Conservation (phyloP, 2,888 invertebrate genomes). For the Dasypogon diadema region DNA sequence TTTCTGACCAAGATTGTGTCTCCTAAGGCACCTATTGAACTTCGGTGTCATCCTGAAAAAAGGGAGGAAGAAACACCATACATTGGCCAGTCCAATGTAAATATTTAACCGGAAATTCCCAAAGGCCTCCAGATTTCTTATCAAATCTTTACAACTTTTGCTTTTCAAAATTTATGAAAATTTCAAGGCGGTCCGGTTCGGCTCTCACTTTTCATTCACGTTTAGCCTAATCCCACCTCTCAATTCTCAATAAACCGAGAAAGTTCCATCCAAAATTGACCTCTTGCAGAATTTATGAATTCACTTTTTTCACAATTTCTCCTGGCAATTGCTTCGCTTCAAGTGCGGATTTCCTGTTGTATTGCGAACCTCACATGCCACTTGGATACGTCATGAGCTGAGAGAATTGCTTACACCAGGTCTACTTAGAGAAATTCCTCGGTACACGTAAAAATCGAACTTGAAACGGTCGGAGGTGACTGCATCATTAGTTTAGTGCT, state of each 20-base stretch:
- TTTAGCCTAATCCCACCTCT: not conserved
- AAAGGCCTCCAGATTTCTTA: too few species aligned
- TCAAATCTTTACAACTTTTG: not conserved
- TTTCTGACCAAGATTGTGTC: too few species aligned
- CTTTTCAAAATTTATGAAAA: not conserved
- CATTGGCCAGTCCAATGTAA: too few species aligned
- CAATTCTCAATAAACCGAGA: not conserved
- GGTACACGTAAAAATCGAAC: not conserved
- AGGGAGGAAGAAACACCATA: too few species aligned
- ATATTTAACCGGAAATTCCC: too few species aligned
- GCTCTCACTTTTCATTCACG: not conserved
- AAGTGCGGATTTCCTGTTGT: not conserved
- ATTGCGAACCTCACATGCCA: not conserved
- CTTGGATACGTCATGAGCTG: not conserved
- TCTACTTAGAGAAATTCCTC: not conserved
- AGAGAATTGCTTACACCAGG: not conserved
- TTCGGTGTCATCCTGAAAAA: too few species aligned
- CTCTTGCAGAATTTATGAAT: not conserved
- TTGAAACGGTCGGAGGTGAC: not conserved
- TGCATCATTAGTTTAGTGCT: not conserved
- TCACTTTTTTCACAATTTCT: not conserved
- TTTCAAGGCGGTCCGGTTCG: not conserved
- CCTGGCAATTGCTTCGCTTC: too few species aligned
- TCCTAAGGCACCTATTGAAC: too few species aligned
- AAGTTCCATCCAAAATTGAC: not conserved